Conservation (phyloP, 2,888 invertebrate species). For the Xestia sexstrigata region DNA sequence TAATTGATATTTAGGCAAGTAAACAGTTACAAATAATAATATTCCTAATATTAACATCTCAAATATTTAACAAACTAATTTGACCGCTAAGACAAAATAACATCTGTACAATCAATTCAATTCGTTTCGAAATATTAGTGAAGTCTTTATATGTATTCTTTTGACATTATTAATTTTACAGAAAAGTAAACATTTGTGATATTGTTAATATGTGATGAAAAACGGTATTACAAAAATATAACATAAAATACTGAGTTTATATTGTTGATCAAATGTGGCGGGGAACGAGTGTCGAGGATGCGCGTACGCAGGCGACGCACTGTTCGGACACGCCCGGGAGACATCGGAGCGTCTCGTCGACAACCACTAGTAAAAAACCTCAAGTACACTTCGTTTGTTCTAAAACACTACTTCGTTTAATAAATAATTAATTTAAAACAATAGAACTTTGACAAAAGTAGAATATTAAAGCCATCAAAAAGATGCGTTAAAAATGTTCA, state of each 20-base stretch:
- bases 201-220: conserved; percentile 71
- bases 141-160: conserved; percentile 47
- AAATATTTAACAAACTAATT: conserved; percentile 70
- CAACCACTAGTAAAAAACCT: conserved; percentile 72
- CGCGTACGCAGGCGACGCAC: conserved; percentile 4
- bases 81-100: conserved; percentile 70
- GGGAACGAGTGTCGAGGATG: conserved; percentile 20
- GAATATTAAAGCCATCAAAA: conserved; percentile 73
- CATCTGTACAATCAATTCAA: conserved; percentile 67
- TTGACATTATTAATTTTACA: conserved; percentile 63
- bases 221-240: conserved; percentile 78
- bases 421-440: conserved; percentile 76
- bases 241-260: conserved; percentile 60
- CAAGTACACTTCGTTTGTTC: conserved; percentile 78
- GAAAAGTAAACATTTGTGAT: conserved; percentile 72
- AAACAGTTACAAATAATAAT: conserved; percentile 70
- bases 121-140: conserved; percentile 66
- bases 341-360: conserved; percentile 47
- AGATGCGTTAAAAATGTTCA: conserved; percentile 68
- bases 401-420: conserved; percentile 74
- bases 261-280: conserved; percentile 42
- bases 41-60: conserved; percentile 64
- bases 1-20: conserved; percentile 76
- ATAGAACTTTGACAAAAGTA: conserved; percentile 84
- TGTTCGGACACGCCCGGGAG: conserved; percentile 10